Conservation (phyloP, 2,888 invertebrate genomes). For the Stegophylla sp. region DNA sequence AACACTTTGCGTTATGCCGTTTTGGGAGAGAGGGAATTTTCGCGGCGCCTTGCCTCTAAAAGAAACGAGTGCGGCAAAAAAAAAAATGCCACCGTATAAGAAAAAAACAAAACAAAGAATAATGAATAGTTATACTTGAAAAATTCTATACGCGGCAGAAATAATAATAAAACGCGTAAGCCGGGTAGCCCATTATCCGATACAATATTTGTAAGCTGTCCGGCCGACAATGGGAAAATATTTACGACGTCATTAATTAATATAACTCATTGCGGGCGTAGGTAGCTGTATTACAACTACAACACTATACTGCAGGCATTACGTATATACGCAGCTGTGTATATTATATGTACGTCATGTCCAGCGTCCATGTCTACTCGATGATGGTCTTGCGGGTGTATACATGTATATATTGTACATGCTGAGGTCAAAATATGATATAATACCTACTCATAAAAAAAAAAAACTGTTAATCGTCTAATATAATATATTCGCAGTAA, state of each 20-base stretch:
- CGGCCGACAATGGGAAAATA: constrained; percentile 49
- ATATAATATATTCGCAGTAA: constrained; percentile 1
- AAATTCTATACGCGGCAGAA: background rate
- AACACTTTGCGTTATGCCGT: constrained; percentile 31
- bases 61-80: constrained; percentile 31
- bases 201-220: constrained; percentile 53
- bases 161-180: constrained; percentile 49
- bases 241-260: constrained; percentile 56
- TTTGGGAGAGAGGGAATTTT: constrained; percentile 50
- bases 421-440: too few species aligned
- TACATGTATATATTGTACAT: too few species aligned
- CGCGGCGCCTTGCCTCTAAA: constrained; percentile 54
- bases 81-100: constrained; percentile 37
- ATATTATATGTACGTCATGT: too few species aligned
- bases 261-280: constrained; percentile 22
- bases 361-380: too few species aligned
- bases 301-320: background rate
- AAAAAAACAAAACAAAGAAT: constrained; percentile 15
- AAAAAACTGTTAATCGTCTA: background rate
- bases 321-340: background rate
- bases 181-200: constrained; percentile 39
- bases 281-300: background rate
- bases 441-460: too few species aligned
- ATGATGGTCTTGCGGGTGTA: too few species aligned
- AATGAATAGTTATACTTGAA: constrained; percentile 39